Percentiles rank a stretch among this genome's conserved stretches.
These are phyloP conservation scores for Pandemis cinnamomeana DNA, from an alignment of 2,888 invertebrate species.

Conservation along the genomic window DNA sequence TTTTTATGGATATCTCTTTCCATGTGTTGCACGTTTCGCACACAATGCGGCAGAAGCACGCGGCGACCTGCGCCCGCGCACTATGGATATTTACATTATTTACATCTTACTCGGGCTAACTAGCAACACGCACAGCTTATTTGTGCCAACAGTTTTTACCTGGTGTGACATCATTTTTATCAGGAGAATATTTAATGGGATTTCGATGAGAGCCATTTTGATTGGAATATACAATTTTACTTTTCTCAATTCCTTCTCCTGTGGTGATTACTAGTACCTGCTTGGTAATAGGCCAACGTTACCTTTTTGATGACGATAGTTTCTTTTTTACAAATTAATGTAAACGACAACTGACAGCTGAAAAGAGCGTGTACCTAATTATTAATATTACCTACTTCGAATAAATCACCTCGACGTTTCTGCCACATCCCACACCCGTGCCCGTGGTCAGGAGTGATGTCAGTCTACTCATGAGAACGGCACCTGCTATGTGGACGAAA, in stretches of 20 bases:
- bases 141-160: conserved; percentile 4
- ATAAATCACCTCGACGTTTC: too few relatives aligned
- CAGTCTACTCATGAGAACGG: too few relatives aligned
- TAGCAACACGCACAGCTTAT: conserved; percentile 51
- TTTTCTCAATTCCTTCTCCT: background rate
- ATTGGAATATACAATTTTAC: background rate
- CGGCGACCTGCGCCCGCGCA: conserved; percentile 58
- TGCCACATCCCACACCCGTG: too few relatives aligned
- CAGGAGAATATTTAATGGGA: background rate
- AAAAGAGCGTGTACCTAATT: too few relatives aligned
- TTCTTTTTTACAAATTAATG: too few relatives aligned
- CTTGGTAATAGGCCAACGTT: too few relatives aligned
- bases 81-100: conserved; percentile 66
- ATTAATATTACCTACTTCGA: too few relatives aligned
- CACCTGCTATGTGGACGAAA: too few relatives aligned
- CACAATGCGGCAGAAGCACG: conserved; percentile 62
- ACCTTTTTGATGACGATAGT: too few relatives aligned
- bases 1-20: conserved; percentile 22
- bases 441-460: too few relatives aligned
- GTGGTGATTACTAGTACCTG: background rate
- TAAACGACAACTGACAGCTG: too few relatives aligned
- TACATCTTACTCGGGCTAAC: conserved; percentile 70
- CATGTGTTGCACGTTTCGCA: conserved; percentile 42
- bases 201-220: background rate
- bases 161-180: background rate